Base-by-base conservation (phyloP, 2,797 vertebrate species). In the Etheostoma nigrum region DNA sequence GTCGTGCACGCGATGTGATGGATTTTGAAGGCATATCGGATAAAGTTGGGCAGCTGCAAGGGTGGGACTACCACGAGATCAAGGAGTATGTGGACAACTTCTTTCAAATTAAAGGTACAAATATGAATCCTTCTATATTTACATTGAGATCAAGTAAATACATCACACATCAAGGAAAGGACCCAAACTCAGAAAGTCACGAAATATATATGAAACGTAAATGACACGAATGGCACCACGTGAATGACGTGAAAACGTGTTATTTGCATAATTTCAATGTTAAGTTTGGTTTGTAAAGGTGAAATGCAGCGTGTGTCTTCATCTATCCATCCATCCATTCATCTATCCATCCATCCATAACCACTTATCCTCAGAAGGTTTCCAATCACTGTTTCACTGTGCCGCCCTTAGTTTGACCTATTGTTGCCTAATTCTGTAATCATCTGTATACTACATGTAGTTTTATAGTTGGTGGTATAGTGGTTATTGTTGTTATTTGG, bases 71-170 rank as follows among this genome's bases (percentile, higher is more conserved):
- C 0, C 51, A 86, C 1, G 90, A 88, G 16, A 93, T 98, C 45
- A 91, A 94, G 72, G 93, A 97, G 44, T 98, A 97, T 0, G 91
- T 95, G 5, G 73, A 85, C 47, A 87, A 6, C 58, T 97, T 95
- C 91, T 98, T 98, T 74, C 53, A 44, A 0, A 57, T 79, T 40
- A 90, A 92, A 83, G 92, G 90, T 93, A 40, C 78, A 63, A 61
- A 59, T 0, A 2, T 36, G 0, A 14, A 47, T 8, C 11, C 1
- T 36, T 49, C 44, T 71, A 25, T 25, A 9, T 52, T 25, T 25
- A 25, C 14, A 7, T 47, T 21, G 6, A 4, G 8, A 4, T 23
- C 21, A 23, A 23, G 21, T 23, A 23, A 23, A 23, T 23, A 23
- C 21, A 23, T 23, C 21, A 23, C 21, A 23, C 36, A 40, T 40